Conservation (phyloP, 2,797 vertebrate genomes). For the Enteromius radiatus region DNA sequence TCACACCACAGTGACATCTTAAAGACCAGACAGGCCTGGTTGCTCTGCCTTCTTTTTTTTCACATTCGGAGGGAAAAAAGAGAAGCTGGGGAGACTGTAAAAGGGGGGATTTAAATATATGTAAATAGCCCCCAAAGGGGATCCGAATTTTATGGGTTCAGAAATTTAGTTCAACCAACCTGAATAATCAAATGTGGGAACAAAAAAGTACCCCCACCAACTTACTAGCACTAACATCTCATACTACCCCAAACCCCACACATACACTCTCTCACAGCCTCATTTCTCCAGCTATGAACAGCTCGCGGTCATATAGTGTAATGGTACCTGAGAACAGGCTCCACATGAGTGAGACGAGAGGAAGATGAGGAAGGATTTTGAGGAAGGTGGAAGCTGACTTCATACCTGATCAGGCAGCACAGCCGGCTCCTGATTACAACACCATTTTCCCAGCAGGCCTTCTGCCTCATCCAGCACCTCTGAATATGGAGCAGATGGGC, state of each 20-base stretch:
- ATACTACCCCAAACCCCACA: constrained; percentile 63
- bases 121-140: constrained; percentile 86
- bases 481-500: constrained; percentile 94
- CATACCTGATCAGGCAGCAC: constrained; percentile 96
- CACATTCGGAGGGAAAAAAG: constrained; percentile 77
- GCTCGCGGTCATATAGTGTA: constrained; percentile 33
- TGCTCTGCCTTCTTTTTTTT: constrained; percentile 79
- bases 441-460: constrained; percentile 98
- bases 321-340: constrained; percentile 67
- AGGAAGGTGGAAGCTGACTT: constrained; percentile 74
- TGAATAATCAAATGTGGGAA: constrained; percentile 93
- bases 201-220: constrained; percentile 75
- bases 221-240: constrained; percentile 66
- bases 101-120: constrained; percentile 77
- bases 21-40: constrained; percentile 81
- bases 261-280: constrained; percentile 63
- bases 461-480: constrained; percentile 93
- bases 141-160: constrained; percentile 88
- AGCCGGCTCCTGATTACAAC: constrained; percentile 97
- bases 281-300: constrained; percentile 75
- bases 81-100: constrained; percentile 42
- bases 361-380: constrained; percentile 75
- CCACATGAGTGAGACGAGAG: constrained; percentile 74
- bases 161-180: constrained; percentile 88
- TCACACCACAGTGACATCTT: constrained; percentile 84